These are phyloP conservation scores for Lepidostoma basale DNA, from an alignment of 1,140 invertebrate species.

Conservation along the genomic window DNA sequence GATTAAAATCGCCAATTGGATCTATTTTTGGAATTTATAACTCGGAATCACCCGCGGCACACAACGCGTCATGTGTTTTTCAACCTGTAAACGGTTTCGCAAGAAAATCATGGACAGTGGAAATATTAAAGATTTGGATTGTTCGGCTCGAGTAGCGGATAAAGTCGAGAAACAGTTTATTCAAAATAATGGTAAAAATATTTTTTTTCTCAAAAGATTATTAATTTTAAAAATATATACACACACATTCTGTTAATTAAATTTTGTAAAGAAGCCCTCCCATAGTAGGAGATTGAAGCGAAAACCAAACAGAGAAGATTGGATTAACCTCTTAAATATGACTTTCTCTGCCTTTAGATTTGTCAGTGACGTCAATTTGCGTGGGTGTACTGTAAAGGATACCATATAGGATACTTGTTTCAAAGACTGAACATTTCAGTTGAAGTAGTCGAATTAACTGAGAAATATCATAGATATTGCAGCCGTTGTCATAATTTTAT, in stretches of 20 bases:
- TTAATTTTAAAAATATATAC: not conserved
- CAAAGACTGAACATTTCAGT: not conserved
- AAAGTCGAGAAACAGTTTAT: not conserved
- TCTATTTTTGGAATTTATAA: not conserved
- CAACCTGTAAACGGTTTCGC: constrained; percentile 28
- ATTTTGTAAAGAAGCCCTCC: not conserved
- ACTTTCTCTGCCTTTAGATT: not conserved
- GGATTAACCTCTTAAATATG: not conserved
- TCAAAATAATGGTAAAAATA: not conserved
- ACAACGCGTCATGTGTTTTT: constrained; percentile 41
- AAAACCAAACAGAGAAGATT: not conserved
- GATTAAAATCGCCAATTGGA: not conserved
- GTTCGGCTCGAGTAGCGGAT: not conserved
- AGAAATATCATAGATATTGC: constrained; percentile 1
- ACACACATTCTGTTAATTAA: not conserved
- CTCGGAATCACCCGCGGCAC: too few species aligned
- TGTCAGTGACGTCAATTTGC: constrained; percentile 19
- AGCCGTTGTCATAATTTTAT: not conserved
- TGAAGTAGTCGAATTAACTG: not conserved
- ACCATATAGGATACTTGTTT: constrained; percentile 15
- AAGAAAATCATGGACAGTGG: constrained; percentile 35
- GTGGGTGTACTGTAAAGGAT: not conserved
- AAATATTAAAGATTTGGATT: constrained; percentile 20
- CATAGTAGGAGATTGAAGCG: not conserved
- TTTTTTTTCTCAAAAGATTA: not conserved